Conservation (phyloP, 2,113 vertebrate species). For the Cyprinodon tularosa region DNA sequence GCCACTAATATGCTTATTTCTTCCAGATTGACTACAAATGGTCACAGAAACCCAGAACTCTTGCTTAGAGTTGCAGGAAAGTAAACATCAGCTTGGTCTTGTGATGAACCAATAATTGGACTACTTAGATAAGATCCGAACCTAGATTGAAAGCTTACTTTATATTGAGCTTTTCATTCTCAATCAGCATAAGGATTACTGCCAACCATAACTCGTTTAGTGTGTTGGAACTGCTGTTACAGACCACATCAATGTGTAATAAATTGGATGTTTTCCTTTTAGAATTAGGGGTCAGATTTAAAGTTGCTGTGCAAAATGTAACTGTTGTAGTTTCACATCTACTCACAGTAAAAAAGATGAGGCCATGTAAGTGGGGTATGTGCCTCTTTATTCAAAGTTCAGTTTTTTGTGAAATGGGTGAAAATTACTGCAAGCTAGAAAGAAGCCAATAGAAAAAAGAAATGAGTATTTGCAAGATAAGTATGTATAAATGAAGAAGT, state of each 20-base stretch:
- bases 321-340: background rate
- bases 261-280: background rate
- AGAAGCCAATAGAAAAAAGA: slow-evolving; percentile 16
- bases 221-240: slow-evolving; percentile 43
- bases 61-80: slow-evolving; percentile 42
- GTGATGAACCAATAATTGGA: slow-evolving; percentile 26
- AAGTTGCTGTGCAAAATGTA: slow-evolving; percentile 10
- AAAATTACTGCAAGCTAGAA: slow-evolving; percentile 1
- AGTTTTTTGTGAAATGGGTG: slow-evolving; percentile 21
- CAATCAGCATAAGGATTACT: slow-evolving; percentile 20
- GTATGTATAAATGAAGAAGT: slow-evolving; percentile 15
- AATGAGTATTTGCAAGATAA: slow-evolving; percentile 16
- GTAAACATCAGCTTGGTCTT: slow-evolving; percentile 47
- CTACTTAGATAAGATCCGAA: slow-evolving; percentile 55
- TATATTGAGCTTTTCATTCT: slow-evolving; percentile 41
- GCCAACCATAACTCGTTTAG: slow-evolving; percentile 32
- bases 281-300: background rate
- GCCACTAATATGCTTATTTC: slow-evolving; percentile 73
- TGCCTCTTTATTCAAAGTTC: background rate
- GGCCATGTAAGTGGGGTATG: background rate
- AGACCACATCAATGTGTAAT: background rate
- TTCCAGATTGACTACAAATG: slow-evolving; percentile 76
- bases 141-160: slow-evolving; percentile 54
- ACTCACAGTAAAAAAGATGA: background rate
- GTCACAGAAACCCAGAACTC: slow-evolving; percentile 34